phyloP scores from a whole-genome alignment of 1,140 invertebrate genomes.

The Thaumatotibia leucotreta region DNA sequence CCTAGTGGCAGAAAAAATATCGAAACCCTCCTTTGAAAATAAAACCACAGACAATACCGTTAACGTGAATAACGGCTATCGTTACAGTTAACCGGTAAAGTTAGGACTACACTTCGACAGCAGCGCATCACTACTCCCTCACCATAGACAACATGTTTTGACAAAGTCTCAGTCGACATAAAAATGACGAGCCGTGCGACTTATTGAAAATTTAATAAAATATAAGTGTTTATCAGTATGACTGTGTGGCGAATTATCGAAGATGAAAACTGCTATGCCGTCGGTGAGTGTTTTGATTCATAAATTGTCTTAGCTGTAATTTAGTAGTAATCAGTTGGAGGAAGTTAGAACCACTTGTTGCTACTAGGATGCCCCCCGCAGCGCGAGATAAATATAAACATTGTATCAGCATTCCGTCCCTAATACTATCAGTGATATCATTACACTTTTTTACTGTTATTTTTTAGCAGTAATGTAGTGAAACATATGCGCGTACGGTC shows the following conservation, averaged over 20 bases:
- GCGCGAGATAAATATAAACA: slow-evolving; percentile 70
- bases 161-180: slow-evolving; percentile 49
- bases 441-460: background rate
- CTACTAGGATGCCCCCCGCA: slow-evolving; percentile 48
- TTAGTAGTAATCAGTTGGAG: background rate
- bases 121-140: slow-evolving; percentile 24
- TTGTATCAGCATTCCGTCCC: slow-evolving; percentile 42
- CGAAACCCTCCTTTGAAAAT: too few species aligned
- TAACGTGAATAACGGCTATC: background rate
- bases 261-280: slow-evolving; percentile 62
- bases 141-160: slow-evolving; percentile 51
- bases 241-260: slow-evolving; percentile 63
- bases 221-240: slow-evolving; percentile 50
- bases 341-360: slow-evolving; percentile 6
- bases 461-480: background rate
- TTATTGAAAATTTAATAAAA: slow-evolving; percentile 39
- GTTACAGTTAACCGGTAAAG: background rate
- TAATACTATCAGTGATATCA: slow-evolving; percentile 22
- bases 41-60: background rate
- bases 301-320: background rate
- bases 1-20: too few species aligned
- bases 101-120: background rate
- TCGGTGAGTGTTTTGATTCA: slow-evolving; percentile 50
- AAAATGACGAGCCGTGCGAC: slow-evolving; percentile 54
- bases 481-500: background rate